Base-by-base conservation (phyloP, 2,888 invertebrate genomes). In the Priocnemis perturbator region DNA sequence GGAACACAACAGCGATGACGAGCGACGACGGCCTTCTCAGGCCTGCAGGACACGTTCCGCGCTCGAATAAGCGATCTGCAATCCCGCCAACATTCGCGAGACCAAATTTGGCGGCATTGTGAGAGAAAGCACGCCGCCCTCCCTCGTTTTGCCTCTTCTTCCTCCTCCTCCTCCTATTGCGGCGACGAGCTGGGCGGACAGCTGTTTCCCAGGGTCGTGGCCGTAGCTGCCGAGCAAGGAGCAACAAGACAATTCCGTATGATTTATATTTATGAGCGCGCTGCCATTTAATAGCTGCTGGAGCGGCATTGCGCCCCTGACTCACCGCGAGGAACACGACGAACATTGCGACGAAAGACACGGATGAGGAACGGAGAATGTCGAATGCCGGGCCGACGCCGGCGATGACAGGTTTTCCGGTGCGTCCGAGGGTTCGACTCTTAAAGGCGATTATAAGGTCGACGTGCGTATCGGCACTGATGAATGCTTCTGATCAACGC, bases 201-300 rank as follows among this genome's bases (percentile, higher is more conserved):
- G 86, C 83, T 86, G 85, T 83, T 83, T 83, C 73, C 78, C 80
- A 80, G 79, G 79, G 82, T 77, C 78, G 79, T 64, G 72, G 70
- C 67, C 73, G 70, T 63, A 64, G 67, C 21, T 47, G 50, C 50
- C 76, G 59, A 69, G 66, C 74, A 66, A 69, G 67, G 72, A 81
- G 74, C 85, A 83, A 85, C 83, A 81, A 86, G 82, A 82, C 84
- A 84, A 86, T 86, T 80, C 82, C 68, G 47, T 83, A 86, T 85
- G 85, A 87, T 86, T 87, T 85, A 87, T 87, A 85, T 86, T 87
- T 87, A 87, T 83, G 86, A 85, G 85, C 81, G 75, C 76, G 78
- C 81, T 64, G 82, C 82, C 78, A 78, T 86, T 87, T 87, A 87
- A 87, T 86, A 83, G 87, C 85, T 83, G 74, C 83, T 74, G 86